Evolutionary conservation across 2,888 invertebrate genomes (phyloP).

Genomic region (Meteorus colon): DNA sequence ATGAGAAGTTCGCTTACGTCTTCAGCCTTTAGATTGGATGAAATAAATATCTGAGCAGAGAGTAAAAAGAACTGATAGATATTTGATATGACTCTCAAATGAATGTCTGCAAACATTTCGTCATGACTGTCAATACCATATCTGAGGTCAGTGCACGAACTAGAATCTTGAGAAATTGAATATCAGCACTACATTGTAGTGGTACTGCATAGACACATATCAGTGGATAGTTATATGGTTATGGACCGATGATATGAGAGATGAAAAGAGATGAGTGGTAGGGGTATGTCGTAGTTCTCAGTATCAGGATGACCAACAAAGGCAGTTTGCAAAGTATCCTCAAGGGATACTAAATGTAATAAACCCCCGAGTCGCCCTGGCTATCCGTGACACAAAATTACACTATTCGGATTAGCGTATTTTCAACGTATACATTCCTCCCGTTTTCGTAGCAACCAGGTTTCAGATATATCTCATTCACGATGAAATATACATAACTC

Average conservation of each 20-base stretch:
- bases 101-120: too few species aligned
- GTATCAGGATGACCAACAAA: neutral
- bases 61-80: too few species aligned
- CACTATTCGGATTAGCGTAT: slow-evolving; percentile 29
- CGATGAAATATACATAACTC: slow-evolving; percentile 35
- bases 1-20: too few species aligned
- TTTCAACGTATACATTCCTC: slow-evolving; percentile 1
- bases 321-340: slow-evolving; percentile 11
- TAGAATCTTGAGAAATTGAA: neutral
- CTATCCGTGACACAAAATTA: slow-evolving; percentile 32
- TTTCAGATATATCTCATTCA: slow-evolving; percentile 25
- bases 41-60: too few species aligned
- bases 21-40: too few species aligned
- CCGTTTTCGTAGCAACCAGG: slow-evolving; percentile 3
- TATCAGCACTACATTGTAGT: slow-evolving; percentile 2
- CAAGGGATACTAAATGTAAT: slow-evolving; percentile 17
- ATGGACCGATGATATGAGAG: neutral
- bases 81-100: too few species aligned
- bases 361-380: slow-evolving; percentile 23
- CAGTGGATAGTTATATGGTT: neutral
- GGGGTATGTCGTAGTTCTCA: neutral
- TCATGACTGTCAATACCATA: slow-evolving; percentile 1
- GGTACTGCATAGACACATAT: neutral
- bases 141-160: slow-evolving; percentile 3
- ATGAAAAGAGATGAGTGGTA: neutral